These are phyloP conservation scores for Glandiceps talaboti DNA, from an alignment of 53 echinoderm and acorn worm species.

Conservation along the genomic window DNA sequence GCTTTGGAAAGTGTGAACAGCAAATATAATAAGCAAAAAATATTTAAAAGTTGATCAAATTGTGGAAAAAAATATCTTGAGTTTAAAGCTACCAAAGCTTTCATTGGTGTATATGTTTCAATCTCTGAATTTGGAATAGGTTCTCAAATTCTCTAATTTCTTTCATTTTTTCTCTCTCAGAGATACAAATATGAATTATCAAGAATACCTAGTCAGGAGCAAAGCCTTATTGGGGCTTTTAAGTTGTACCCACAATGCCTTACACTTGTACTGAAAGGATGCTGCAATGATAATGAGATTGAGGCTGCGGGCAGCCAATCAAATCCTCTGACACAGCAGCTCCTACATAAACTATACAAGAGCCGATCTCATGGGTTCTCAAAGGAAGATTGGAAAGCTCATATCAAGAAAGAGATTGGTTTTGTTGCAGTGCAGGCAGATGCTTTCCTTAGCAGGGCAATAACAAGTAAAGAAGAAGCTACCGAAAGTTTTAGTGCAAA, in stretches of 20 bases:
- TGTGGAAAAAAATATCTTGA: too few species aligned
- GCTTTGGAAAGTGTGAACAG: too few species aligned
- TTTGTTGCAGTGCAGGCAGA: conserved; percentile 58
- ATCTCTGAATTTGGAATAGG: too few species aligned
- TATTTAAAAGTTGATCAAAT: too few species aligned
- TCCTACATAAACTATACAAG: conserved; percentile 2
- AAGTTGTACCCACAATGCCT: conserved; percentile 69
- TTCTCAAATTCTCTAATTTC: too few species aligned
- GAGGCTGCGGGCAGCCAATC: conserved; percentile 26
- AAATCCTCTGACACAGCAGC: conserved; percentile 19
- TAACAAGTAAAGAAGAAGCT: conserved; percentile 16
- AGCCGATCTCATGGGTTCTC: conserved; percentile 33
- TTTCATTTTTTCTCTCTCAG: conserved; percentile 20
- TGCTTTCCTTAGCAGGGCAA: conserved; percentile 27
- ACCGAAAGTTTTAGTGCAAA: conserved; percentile 36
- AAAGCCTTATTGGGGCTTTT: conserved; percentile 65
- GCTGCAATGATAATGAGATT: conserved; percentile 26
- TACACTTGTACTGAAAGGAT: conserved; percentile 51
- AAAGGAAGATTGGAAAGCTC: conserved; percentile 38
- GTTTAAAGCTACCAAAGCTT: too few species aligned
- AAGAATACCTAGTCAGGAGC: conserved; percentile 43
- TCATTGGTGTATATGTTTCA: too few species aligned
- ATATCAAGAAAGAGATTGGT: conserved; percentile 32
- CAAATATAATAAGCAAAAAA: too few species aligned
- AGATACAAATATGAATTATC: conserved; percentile 69